Percentiles rank a stretch among this genome's conserved stretches.
These are phyloP conservation scores for Celastrina argiolus DNA, from an alignment of 2,888 invertebrate genomes.

Conservation along the genomic window DNA sequence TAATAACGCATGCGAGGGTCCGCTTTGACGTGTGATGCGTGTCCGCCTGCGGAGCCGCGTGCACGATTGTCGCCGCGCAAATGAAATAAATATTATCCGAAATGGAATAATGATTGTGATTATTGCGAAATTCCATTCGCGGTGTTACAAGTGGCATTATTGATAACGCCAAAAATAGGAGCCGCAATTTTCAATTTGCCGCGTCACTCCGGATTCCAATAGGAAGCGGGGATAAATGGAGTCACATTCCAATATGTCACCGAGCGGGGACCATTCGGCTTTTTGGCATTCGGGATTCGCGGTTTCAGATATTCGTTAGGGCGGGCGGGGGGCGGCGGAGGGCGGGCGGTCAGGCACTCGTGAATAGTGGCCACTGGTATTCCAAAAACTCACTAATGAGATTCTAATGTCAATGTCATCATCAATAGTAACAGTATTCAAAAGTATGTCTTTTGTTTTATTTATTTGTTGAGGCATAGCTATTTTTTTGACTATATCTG, in stretches of 20 bases:
- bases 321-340: constrained; percentile 9
- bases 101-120: constrained; percentile 35
- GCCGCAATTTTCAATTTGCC: constrained; percentile 76
- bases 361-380: constrained; percentile 57
- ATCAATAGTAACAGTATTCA: constrained; percentile 1
- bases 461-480: too few relatives aligned
- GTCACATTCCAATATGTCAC: constrained; percentile 78
- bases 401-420: constrained; percentile 53
- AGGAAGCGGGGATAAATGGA: constrained; percentile 77
- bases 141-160: constrained; percentile 63
- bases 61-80: background rate
- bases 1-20: constrained; percentile 64
- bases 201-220: constrained; percentile 78
- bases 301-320: constrained; percentile 56
- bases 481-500: too few relatives aligned
- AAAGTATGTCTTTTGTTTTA: too few relatives aligned
- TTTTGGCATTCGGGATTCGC: constrained; percentile 60
- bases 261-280: constrained; percentile 66
- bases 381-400: constrained; percentile 59
- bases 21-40: constrained; percentile 69
- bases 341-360: constrained; percentile 45
- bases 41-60: constrained; percentile 33
- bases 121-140: constrained; percentile 38
- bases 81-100: constrained; percentile 29
- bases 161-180: constrained; percentile 72